Conservation (phyloP, 2,888 invertebrate genomes). For the Dinocampus coccinellae region DNA sequence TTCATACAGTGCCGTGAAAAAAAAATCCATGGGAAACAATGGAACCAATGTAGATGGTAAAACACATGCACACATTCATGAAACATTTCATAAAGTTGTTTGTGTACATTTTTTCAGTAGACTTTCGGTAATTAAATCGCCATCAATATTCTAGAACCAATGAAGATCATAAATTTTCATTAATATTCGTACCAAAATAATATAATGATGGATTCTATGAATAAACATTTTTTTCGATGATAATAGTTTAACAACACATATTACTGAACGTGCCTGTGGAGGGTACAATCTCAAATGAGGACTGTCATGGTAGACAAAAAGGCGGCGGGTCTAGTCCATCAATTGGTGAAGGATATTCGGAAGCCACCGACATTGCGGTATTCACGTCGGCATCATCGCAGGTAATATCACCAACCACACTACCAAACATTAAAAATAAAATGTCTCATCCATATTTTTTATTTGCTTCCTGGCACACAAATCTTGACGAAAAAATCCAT, state of each 20-base stretch:
- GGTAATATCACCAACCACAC: conserved; percentile 37
- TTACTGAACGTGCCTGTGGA: background rate
- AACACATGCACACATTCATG: background rate
- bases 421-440: conserved; percentile 18
- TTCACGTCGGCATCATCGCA: conserved; percentile 43
- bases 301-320: conserved; percentile 43
- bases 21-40: conserved; percentile 42
- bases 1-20: conserved; percentile 30
- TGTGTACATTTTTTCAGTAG: background rate
- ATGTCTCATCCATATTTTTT: conserved; percentile 26
- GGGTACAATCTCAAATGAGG: conserved; percentile 40
- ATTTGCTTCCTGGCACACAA: conserved; percentile 5
- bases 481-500: conserved; percentile 49
- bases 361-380: conserved; percentile 50
- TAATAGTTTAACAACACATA: conserved; percentile 2
- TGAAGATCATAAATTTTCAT: background rate
- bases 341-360: conserved; percentile 41
- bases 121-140: background rate
- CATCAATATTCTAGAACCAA: background rate
- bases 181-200: background rate
- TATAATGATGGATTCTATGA: background rate
- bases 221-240: background rate
- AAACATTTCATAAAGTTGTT: background rate
- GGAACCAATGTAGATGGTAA: conserved; percentile 12
- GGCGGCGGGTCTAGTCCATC: conserved; percentile 41